phyloP scores from a whole-genome alignment of 2,888 invertebrate species.

The Masnerella sp. region DNA sequence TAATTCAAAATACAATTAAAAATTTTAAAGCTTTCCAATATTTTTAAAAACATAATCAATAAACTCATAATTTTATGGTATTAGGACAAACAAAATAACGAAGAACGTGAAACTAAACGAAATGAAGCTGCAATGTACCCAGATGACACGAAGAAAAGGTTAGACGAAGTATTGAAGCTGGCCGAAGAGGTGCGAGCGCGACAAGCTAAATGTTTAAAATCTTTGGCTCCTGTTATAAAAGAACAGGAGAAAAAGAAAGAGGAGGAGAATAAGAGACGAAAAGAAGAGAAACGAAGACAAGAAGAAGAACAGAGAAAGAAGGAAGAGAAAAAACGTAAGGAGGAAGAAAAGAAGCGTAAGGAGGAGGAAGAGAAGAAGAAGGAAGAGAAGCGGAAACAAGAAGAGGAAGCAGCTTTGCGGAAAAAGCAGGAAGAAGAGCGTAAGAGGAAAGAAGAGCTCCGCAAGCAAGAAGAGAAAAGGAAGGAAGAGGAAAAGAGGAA shows the following conservation, averaged over 20 bases:
- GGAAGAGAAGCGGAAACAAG: conserved; percentile 78
- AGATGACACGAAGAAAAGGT: no score
- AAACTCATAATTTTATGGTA: conserved; percentile 6
- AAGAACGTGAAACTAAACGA: conserved; percentile 75
- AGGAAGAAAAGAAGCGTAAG: conserved; percentile 79
- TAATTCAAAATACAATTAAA: no score
- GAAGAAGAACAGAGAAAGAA: conserved; percentile 78
- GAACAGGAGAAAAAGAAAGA: conserved; percentile 78
- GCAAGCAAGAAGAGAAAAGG: conserved; percentile 70
- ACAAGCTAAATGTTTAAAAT: conserved; percentile 74
- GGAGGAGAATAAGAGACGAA: conserved; percentile 75
- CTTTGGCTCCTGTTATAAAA: no score
- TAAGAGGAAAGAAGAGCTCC: conserved; percentile 74
- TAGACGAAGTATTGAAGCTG: no score
- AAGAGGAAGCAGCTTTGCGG: conserved; percentile 75
- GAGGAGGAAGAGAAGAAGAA: conserved; percentile 79
- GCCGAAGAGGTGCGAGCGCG: conserved; percentile 78
- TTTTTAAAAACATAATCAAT: conserved; percentile 4
- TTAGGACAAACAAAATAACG: conserved; percentile 49
- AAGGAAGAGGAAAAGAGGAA: conserved; percentile 79
- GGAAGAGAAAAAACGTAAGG: conserved; percentile 78
- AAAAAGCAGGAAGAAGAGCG: conserved; percentile 78
- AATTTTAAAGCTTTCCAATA: no score
- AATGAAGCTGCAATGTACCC: no score
- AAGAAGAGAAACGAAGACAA: conserved; percentile 79